Evolutionary conservation across 1,140 invertebrate species (phyloP).

Genomic region (Pygmarrhopalites habei): DNA sequence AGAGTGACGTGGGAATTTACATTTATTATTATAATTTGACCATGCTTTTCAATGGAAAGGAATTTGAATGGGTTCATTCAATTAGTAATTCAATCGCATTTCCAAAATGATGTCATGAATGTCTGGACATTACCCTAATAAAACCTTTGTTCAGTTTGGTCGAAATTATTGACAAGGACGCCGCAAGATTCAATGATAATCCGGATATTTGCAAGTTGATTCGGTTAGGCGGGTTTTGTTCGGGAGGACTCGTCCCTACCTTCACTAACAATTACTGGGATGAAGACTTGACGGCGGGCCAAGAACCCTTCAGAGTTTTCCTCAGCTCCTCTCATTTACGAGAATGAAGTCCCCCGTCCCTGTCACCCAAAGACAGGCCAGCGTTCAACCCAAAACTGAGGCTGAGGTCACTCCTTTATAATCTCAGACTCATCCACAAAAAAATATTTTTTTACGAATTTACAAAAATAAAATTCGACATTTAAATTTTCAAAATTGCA

Average conservation of each 20-base stretch:
- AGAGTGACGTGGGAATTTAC: no score
- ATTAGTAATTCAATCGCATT: no score
- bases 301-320: constrained; percentile 34
- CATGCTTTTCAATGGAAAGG: no score
- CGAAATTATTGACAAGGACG: constrained; percentile 47
- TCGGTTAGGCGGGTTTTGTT: constrained; percentile 49
- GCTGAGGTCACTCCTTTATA: not conserved
- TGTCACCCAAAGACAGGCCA: constrained; percentile 37
- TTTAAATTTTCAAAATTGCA: no score
- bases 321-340: constrained; percentile 14
- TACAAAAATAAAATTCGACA: no score
- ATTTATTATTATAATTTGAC: no score
- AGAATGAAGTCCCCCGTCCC: constrained; percentile 34
- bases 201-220: constrained; percentile 50
- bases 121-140: no score
- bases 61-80: no score
- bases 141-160: no score
- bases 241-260: constrained; percentile 49
- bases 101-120: no score
- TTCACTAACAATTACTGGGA: constrained; percentile 46
- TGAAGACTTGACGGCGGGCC: constrained; percentile 44
- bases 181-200: constrained; percentile 48
- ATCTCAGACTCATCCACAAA: no score
- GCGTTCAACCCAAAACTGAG: constrained; percentile 35
- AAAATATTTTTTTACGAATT: no score